Conservation (phyloP, 2,797 vertebrate species). For the Macrochelys suwanniensis region DNA sequence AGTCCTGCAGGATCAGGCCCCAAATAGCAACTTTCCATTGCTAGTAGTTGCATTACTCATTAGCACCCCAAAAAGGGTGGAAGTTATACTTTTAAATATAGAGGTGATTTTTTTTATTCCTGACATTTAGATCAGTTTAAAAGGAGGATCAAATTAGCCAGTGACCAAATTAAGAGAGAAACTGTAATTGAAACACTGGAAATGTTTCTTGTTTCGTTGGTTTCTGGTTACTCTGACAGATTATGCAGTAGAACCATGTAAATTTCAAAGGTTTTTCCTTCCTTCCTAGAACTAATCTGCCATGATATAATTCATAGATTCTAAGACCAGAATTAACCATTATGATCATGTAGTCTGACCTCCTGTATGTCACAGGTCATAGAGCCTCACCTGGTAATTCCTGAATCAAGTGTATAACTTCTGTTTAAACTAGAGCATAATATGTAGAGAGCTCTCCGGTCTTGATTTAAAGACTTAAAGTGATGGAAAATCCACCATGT, state of each 20-base stretch:
- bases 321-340: background rate
- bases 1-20: background rate
- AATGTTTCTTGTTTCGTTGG: background rate
- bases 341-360: background rate
- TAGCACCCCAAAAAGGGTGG: background rate
- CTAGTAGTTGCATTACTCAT: background rate
- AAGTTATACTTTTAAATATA: background rate
- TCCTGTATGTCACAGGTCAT: background rate
- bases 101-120: background rate
- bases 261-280: slow-evolving; percentile 57
- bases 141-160: background rate
- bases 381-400: background rate
- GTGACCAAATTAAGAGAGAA: background rate
- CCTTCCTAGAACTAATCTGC: slow-evolving; percentile 57
- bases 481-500: background rate
- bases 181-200: slow-evolving; percentile 39
- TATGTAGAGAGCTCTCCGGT: background rate
- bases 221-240: slow-evolving; percentile 32
- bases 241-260: background rate
- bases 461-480: background rate
- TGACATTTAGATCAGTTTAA: background rate
- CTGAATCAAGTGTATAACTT: background rate
- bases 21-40: background rate
- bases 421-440: background rate
- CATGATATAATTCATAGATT: background rate